Percentiles rank a stretch among this genome's conserved stretches.
These are phyloP conservation scores for Erpetoichthys calabaricus DNA, from an alignment of 2,797 vertebrate species.

Conservation along the genomic window DNA sequence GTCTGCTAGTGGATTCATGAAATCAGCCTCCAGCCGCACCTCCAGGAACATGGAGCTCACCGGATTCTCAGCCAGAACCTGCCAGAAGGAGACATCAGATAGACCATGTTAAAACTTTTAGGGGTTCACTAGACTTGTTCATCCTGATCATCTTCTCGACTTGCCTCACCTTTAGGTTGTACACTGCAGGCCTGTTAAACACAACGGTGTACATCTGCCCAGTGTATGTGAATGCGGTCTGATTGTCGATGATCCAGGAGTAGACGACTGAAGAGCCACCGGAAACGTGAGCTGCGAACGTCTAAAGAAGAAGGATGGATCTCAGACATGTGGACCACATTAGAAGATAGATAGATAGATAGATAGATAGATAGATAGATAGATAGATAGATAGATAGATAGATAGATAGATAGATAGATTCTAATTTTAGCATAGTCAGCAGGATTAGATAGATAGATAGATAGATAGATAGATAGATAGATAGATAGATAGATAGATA, in stretches of 20 bases:
- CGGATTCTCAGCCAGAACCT: conserved; percentile 55
- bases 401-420: too few species aligned
- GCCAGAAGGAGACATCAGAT: neutral
- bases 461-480: neutral
- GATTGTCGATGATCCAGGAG: conserved; percentile 49
- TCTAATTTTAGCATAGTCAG: too few species aligned
- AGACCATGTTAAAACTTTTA: neutral
- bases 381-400: too few species aligned
- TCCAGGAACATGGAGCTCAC: conserved; percentile 49
- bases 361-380: too few species aligned
- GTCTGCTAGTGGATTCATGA: conserved; percentile 29
- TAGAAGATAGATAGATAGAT: too few species aligned
- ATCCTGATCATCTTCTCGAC: too few species aligned
- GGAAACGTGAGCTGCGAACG: conserved; percentile 40
- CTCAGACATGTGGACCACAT: too few species aligned
- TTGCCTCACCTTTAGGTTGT: conserved; percentile 40
- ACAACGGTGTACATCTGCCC: conserved; percentile 43
- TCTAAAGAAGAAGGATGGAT: conserved; percentile 21
- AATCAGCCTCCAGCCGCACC: conserved; percentile 37
- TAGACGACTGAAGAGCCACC: conserved; percentile 49
- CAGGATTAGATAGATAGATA: too few species aligned
- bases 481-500: neutral
- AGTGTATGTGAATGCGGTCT: conserved; percentile 35
- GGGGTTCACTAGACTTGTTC: too few species aligned
- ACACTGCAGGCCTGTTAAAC: conserved; percentile 43